A percentile compares a stretch with the other conserved stretches of the same genome.
Conservation (phyloP, 2,797 vertebrate species). For the Sebastes kiyomatsui region DNA sequence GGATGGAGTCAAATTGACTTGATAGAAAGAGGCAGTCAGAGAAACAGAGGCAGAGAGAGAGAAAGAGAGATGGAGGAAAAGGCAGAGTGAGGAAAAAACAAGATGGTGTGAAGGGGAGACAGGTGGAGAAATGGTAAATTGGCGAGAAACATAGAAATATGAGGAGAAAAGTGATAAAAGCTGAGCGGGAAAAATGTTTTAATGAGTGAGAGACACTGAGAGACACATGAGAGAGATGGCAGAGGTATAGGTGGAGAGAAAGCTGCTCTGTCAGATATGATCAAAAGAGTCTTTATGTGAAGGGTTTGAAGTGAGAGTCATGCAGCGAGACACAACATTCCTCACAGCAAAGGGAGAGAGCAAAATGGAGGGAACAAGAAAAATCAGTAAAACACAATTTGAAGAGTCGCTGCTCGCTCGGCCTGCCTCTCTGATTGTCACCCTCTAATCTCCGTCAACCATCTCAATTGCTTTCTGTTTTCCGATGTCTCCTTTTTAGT, state of each 20-base stretch:
- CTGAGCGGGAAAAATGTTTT: not conserved
- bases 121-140: not conserved
- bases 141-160: not conserved
- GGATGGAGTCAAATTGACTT: constrained; percentile 1
- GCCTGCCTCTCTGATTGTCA: constrained; percentile 15
- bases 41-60: not conserved
- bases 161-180: constrained; percentile 5
- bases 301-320: not conserved
- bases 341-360: not conserved
- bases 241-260: constrained; percentile 4
- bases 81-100: not conserved
- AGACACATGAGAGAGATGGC: not conserved
- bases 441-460: constrained; percentile 28
- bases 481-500: not conserved
- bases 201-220: constrained; percentile 24
- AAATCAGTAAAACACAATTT: constrained; percentile 12
- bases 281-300: constrained; percentile 39
- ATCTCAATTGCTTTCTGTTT: constrained; percentile 30
- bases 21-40: not conserved
- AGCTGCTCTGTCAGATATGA: constrained; percentile 46
- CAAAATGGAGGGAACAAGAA: constrained; percentile 13
- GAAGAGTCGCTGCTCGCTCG: not conserved
- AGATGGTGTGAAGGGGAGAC: not conserved
- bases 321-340: constrained; percentile 2
- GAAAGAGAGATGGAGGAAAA: not conserved